These are phyloP conservation scores for Siderastrea siderea DNA, from an alignment of 92 coral and sea anemone species.

Conservation along the genomic window DNA sequence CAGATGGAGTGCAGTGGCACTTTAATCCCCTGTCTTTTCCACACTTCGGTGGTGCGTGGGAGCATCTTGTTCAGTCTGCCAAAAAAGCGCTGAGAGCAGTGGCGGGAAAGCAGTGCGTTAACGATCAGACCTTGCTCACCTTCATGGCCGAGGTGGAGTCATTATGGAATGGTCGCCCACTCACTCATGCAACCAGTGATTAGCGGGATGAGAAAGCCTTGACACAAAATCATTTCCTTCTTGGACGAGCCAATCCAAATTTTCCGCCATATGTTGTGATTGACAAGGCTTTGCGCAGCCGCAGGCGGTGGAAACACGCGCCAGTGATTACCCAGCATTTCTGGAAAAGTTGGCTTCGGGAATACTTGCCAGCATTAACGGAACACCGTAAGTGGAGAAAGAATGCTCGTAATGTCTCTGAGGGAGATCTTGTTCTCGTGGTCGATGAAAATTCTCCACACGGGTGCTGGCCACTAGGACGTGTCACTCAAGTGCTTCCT, in stretches of 20 bases:
- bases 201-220: conserved; percentile 68
- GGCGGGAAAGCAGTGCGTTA: conserved; percentile 72
- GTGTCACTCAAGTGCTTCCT: no score
- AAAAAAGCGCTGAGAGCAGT: conserved; percentile 71
- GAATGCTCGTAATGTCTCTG: no score
- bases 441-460: no score
- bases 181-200: conserved; percentile 65
- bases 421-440: no score
- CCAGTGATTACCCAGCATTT: no score
- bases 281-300: no score
- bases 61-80: conserved; percentile 61
- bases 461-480: no score
- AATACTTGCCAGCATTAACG: no score
- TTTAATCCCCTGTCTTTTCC: conserved; percentile 72
- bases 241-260: conserved; percentile 62
- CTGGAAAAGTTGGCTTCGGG: no score
- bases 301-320: no score
- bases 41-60: conserved; percentile 76
- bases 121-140: conserved; percentile 70
- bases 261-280: conserved; percentile 20
- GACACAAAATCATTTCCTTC: conserved; percentile 77
- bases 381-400: no score
- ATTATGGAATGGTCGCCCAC: conserved; percentile 65
- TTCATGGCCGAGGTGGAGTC: conserved; percentile 72
- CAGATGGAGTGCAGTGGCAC: conserved; percentile 75